phyloP scores from a whole-genome alignment of 2,888 invertebrate genomes.

The Chymomyza fuscimana region DNA sequence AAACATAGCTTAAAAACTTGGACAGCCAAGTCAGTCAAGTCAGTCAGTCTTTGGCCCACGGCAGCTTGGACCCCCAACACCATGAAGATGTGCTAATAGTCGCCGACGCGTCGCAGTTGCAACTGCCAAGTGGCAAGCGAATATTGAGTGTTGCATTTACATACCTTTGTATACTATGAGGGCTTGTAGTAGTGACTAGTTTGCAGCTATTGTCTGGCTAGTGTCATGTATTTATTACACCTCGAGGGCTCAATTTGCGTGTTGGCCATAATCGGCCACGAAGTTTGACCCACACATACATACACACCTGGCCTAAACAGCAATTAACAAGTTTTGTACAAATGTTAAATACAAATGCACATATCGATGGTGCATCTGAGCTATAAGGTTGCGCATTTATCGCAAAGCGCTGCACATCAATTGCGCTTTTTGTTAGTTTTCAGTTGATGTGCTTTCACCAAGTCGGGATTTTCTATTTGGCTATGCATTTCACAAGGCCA shows the following conservation, averaged over 20 bases:
- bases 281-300: neutral
- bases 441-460: slow-evolving; percentile 37
- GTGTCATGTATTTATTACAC: slow-evolving; percentile 31
- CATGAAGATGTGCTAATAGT: slow-evolving; percentile 23
- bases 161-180: neutral
- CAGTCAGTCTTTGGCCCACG: neutral
- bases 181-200: slow-evolving; percentile 6
- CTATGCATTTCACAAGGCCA: slow-evolving; percentile 38
- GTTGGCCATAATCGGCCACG: slow-evolving; percentile 19
- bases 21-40: slow-evolving; percentile 6
- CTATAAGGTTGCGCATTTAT: neutral
- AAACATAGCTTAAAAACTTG: slow-evolving; percentile 41
- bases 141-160: slow-evolving; percentile 15
- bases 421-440: slow-evolving; percentile 8
- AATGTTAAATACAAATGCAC: neutral
- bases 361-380: neutral
- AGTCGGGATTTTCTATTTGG: slow-evolving; percentile 30
- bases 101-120: neutral
- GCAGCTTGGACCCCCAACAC: slow-evolving; percentile 1
- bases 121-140: slow-evolving; percentile 5
- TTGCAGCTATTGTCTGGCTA: slow-evolving; percentile 1
- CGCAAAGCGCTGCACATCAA: slow-evolving; percentile 7
- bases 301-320: neutral
- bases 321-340: slow-evolving; percentile 23
- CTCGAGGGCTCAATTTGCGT: slow-evolving; percentile 36